A percentile compares a stretch with the other conserved stretches of the same genome.
Evolutionary conservation across 2,888 invertebrate species (phyloP).

Genomic region (Leptinotarsa haldemani): DNA sequence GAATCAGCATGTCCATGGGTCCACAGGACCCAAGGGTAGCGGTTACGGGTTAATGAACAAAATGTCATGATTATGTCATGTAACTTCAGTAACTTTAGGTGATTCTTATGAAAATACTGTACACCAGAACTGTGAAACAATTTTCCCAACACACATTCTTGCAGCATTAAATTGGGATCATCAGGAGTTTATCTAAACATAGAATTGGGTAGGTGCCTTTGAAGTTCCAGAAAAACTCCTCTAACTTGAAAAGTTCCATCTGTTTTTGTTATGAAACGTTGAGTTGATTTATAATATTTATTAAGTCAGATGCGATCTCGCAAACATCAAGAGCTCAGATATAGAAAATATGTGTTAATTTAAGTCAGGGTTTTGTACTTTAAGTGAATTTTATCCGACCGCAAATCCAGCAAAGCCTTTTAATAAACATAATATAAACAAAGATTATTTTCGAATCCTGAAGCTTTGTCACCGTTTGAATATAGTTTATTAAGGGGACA

Average conservation of each 20-base stretch:
- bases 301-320: neutral
- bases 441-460: constrained; percentile 57
- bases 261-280: neutral
- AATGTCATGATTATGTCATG: no score
- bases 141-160: no score
- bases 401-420: constrained; percentile 47
- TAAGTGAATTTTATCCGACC: constrained; percentile 44
- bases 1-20: no score
- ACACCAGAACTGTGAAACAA: no score
- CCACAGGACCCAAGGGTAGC: no score
- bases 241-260: neutral
- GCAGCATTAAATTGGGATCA: no score
- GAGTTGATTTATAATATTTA: neutral
- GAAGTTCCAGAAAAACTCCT: no score
- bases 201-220: neutral
- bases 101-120: no score
- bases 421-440: constrained; percentile 54
- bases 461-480: constrained; percentile 45
- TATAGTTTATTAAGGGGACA: constrained; percentile 45
- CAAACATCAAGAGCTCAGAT: constrained; percentile 8
- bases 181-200: no score
- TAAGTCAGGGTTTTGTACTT: constrained; percentile 9
- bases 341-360: constrained; percentile 10
- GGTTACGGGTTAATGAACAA: no score
- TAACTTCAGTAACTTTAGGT: no score